Percentiles rank a stretch among this genome's conserved stretches.
These are phyloP conservation scores for Diuraphis noxia DNA, from an alignment of 1,140 invertebrate genomes.

Conservation along the genomic window DNA sequence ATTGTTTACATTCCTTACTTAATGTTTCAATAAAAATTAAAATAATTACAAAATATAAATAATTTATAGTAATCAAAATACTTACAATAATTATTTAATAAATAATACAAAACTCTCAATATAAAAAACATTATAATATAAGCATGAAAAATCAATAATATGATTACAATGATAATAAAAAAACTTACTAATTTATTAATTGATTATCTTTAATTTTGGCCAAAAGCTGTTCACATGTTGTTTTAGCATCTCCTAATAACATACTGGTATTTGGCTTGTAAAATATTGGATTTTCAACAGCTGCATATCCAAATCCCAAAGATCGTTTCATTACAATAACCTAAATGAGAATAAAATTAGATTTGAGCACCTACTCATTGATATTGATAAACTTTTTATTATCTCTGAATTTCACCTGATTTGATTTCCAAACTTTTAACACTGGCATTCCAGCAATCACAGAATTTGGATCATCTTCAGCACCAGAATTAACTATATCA, in stretches of 20 bases:
- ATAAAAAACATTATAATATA: background rate
- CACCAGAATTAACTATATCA: conserved; percentile 90
- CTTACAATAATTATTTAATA: background rate
- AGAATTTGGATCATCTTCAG: conserved; percentile 87
- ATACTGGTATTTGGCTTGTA: conserved; percentile 88
- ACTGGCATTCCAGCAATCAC: conserved; percentile 94
- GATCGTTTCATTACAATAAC: conserved; percentile 90
- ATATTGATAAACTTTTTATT: background rate
- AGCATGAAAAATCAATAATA: background rate
- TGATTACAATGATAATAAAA: background rate
- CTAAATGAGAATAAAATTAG: conserved; percentile 60
- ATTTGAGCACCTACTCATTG: background rate
- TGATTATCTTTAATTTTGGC: conserved; percentile 1
- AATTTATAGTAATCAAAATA: background rate
- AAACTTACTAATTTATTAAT: background rate
- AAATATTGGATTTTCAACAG: conserved; percentile 91
- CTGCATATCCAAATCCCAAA: conserved; percentile 79
- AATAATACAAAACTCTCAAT: background rate
- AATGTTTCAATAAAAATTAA: background rate
- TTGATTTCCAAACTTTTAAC: conserved; percentile 81
- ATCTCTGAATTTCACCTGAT: conserved; percentile 67
- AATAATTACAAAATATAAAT: background rate
- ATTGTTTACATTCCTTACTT: background rate
- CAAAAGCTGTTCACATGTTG: conserved; percentile 72
- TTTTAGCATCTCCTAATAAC: conserved; percentile 90